A percentile compares a stretch with the other conserved stretches of the same genome.
These are phyloP conservation scores for Ictidomys tridecemlineatus DNA, from an alignment of 2,113 vertebrate genomes.

Conservation along the genomic window DNA sequence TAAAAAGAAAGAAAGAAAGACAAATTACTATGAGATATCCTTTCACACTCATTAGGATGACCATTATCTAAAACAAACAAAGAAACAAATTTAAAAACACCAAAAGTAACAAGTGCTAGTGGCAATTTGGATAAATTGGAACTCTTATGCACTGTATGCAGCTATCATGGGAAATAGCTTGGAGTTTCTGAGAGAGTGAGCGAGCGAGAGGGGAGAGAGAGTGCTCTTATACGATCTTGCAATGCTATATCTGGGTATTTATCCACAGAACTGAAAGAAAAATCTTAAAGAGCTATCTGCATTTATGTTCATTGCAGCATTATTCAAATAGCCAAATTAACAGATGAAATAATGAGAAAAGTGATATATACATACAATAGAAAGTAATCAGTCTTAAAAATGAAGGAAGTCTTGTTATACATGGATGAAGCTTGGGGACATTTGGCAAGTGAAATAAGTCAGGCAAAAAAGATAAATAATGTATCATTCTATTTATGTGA, in stretches of 20 bases:
- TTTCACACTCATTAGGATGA: too few species aligned
- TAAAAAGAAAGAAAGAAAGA: too few species aligned
- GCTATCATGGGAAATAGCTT: too few species aligned
- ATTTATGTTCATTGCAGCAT: not conserved
- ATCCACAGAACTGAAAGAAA: not conserved
- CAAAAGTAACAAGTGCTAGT: not conserved
- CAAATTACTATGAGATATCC: too few species aligned
- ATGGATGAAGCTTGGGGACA: not conserved
- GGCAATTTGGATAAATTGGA: not conserved
- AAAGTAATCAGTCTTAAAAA: not conserved
- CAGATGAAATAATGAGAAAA: not conserved
- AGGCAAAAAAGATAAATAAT: not conserved
- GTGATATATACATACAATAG: not conserved
- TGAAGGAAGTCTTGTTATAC: not conserved
- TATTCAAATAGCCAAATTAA: not conserved
- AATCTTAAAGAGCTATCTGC: not conserved
- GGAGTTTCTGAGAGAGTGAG: not conserved
- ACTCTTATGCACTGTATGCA: not conserved
- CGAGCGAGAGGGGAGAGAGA: too few species aligned
- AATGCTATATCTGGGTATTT: too few species aligned
- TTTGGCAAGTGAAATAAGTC: not conserved
- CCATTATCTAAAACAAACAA: too few species aligned
- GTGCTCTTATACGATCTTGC: too few species aligned
- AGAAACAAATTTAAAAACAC: too few species aligned
- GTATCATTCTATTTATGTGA: not conserved